phyloP scores from a whole-genome alignment of 2,888 invertebrate species.

The Amblyjoppa proteus region DNA sequence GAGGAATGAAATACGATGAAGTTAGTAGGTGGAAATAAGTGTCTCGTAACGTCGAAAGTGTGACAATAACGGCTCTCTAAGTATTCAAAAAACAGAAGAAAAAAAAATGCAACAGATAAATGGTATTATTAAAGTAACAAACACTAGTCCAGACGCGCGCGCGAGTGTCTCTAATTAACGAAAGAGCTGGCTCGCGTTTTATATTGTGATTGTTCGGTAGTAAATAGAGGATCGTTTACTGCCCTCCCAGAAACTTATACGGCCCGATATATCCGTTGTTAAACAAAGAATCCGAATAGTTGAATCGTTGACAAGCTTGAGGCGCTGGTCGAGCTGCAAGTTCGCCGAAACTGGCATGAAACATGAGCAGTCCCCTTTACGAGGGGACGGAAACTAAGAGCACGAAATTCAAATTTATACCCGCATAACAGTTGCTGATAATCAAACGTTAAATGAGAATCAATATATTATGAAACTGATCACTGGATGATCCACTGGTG shows the following conservation, averaged over 20 bases:
- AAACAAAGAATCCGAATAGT: conserved; percentile 18
- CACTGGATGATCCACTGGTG: conserved; percentile 72
- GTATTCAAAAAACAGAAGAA: conserved; percentile 51
- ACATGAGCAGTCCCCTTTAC: conserved; percentile 38
- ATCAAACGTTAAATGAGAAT: conserved; percentile 33
- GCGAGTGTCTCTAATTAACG: conserved; percentile 66
- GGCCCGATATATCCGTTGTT: conserved; percentile 53
- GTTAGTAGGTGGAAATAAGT: conserved; percentile 76
- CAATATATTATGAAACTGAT: conserved; percentile 52
- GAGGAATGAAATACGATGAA: conserved; percentile 54
- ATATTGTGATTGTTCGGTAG: conserved; percentile 66
- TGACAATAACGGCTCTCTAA: conserved; percentile 82
- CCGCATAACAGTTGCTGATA: conserved; percentile 22
- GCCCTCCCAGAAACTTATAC: conserved; percentile 52
- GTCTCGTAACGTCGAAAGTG: conserved; percentile 77
- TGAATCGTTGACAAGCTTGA: neutral
- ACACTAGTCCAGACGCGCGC: conserved; percentile 51
- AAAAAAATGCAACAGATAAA: conserved; percentile 49
- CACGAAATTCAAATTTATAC: conserved; percentile 59
- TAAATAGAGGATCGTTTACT: conserved; percentile 53
- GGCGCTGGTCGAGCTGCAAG: conserved; percentile 13
- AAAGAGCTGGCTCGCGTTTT: conserved; percentile 62
- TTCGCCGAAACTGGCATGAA: conserved; percentile 6
- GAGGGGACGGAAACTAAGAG: conserved; percentile 45
- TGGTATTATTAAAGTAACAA: conserved; percentile 51